phyloP scores from a whole-genome alignment of 2,797 vertebrate genomes.

The Acipenser transmontanus region DNA sequence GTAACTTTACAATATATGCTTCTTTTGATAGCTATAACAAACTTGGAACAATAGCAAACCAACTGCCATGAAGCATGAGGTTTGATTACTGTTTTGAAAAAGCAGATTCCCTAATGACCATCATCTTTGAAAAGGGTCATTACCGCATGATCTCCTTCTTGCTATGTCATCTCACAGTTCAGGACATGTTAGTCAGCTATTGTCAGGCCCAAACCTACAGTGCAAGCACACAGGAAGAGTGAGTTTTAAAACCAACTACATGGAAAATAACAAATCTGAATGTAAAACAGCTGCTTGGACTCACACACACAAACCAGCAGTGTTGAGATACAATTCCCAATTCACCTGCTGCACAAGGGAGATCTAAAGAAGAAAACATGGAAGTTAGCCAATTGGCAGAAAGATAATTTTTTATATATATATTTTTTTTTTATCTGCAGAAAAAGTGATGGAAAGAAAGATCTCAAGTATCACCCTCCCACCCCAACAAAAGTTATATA shows the following conservation, averaged over 20 bases:
- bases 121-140: constrained; percentile 77
- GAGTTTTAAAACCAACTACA: constrained; percentile 77
- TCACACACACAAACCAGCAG: constrained; percentile 96
- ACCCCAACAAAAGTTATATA: no score
- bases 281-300: constrained; percentile 93
- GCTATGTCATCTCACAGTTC: constrained; percentile 78
- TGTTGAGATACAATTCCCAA: constrained; percentile 98
- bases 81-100: constrained; percentile 68
- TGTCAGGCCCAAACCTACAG: constrained; percentile 77
- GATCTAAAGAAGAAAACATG: constrained; percentile 99
- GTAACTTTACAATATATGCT: constrained; percentile 18
- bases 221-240: constrained; percentile 83
- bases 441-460: no score
- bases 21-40: not conserved
- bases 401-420: not conserved
- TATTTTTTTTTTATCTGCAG: no score
- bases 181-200: constrained; percentile 79
- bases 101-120: constrained; percentile 74
- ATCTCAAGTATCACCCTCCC: no score
- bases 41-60: constrained; percentile 69
- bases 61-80: constrained; percentile 78
- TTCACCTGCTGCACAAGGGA: constrained; percentile 94
- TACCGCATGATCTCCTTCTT: constrained; percentile 76
- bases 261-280: constrained; percentile 78
- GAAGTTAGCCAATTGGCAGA: constrained; percentile 75